Percentiles rank a stretch among this genome's conserved stretches.
Evolutionary conservation across 2,888 invertebrate species (phyloP).

Genomic region (Scotopteryx bipunctaria): DNA sequence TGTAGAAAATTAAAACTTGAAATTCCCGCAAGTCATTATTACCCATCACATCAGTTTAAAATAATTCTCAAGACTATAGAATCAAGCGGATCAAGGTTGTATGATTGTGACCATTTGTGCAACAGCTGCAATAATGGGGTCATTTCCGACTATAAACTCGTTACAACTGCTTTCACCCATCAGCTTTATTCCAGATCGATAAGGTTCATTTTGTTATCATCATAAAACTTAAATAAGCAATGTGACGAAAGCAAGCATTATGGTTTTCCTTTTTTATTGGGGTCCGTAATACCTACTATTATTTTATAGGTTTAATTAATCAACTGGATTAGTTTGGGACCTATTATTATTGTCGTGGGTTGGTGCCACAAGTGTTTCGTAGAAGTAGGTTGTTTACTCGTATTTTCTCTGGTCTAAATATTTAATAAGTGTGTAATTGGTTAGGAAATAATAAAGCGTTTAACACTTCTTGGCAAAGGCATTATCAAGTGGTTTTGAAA

Average conservation of each 20-base stretch:
- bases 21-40: no score
- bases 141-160: constrained; percentile 48
- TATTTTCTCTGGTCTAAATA: no score
- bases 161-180: constrained; percentile 9
- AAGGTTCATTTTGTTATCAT: background rate
- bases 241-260: background rate
- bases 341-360: constrained; percentile 4
- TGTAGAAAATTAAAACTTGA: no score
- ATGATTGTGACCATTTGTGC: constrained; percentile 47
- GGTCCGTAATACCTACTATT: background rate
- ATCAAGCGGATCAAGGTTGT: constrained; percentile 4
- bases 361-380: no score
- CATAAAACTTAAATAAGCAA: background rate
- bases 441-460: no score
- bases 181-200: constrained; percentile 6
- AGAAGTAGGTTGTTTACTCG: no score
- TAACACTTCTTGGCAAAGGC: no score
- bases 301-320: constrained; percentile 3
- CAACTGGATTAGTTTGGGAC: constrained; percentile 1
- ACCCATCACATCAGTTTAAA: no score
- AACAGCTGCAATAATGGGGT: constrained; percentile 53
- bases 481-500: background rate
- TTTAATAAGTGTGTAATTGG: no score
- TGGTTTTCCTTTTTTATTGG: constrained; percentile 2
- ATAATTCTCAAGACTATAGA: no score